Evolutionary conservation across 1,140 invertebrate genomes (phyloP).

Genomic region (Trichonephila clavipes): DNA sequence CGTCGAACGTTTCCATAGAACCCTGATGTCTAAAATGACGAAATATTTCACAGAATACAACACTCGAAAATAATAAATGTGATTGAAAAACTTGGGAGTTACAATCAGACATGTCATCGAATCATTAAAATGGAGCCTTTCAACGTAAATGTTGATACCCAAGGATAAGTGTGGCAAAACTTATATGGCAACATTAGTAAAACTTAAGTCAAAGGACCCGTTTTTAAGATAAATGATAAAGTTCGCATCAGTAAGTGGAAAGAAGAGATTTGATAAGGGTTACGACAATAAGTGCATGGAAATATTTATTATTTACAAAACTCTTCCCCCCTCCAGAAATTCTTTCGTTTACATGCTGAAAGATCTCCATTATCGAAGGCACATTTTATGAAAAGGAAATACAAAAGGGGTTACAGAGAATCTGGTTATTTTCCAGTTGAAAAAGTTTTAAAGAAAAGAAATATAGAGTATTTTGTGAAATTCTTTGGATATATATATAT

Average conservation of each 20-base stretch:
- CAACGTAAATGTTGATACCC: conserved; percentile 80
- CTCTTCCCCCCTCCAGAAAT: neutral
- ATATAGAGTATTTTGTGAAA: conserved; percentile 59
- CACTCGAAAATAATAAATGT: conserved; percentile 81
- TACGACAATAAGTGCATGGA: conserved; percentile 70
- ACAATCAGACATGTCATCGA: conserved; percentile 81
- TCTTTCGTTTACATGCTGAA: conserved; percentile 52
- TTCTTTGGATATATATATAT: conserved; percentile 21
- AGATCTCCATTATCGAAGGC: conserved; percentile 44
- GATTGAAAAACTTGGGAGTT: conserved; percentile 80
- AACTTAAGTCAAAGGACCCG: conserved; percentile 6
- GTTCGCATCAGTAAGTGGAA: conserved; percentile 73
- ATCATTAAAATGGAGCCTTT: conserved; percentile 81
- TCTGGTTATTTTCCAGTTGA: conserved; percentile 10
- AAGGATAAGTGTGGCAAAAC: conserved; percentile 60
- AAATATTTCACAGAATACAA: conserved; percentile 81
- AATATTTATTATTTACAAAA: conserved; percentile 68
- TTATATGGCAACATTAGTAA: neutral
- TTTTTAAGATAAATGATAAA: conserved; percentile 79
- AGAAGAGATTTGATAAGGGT: conserved; percentile 74
- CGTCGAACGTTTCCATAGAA: conserved; percentile 82
- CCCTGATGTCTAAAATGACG: conserved; percentile 81
- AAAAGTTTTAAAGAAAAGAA: conserved; percentile 19
- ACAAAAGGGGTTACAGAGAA: neutral
- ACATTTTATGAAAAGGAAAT: conserved; percentile 76